A percentile compares a stretch with the other conserved stretches of the same genome.
phyloP scores from a whole-genome alignment of 2,113 vertebrate species.

The Tyto alba region DNA sequence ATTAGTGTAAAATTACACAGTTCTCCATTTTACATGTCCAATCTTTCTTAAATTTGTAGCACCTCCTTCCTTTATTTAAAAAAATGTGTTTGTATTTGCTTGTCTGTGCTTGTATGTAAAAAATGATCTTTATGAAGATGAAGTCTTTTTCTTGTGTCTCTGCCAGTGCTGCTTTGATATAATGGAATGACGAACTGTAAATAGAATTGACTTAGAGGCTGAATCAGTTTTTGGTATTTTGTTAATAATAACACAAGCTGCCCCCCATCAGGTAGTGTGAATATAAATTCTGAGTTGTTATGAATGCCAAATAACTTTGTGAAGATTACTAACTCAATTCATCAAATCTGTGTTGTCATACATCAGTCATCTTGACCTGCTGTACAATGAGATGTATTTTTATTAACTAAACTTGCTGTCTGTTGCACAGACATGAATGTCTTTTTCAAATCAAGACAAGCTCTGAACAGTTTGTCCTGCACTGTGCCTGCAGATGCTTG shows the following conservation, averaged over 20 bases:
- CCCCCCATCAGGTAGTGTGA: conserved; percentile 29
- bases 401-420: conserved; percentile 9
- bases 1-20: background rate
- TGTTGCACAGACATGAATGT: background rate
- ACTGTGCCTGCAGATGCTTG: background rate
- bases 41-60: background rate
- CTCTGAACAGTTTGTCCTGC: background rate
- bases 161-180: conserved; percentile 48
- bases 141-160: background rate
- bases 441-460: background rate
- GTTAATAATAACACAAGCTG: conserved; percentile 43
- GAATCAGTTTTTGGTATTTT: conserved; percentile 56
- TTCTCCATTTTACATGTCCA: background rate
- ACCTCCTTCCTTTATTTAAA: conserved; percentile 8
- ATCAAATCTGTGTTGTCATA: conserved; percentile 14
- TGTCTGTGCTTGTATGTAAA: conserved; percentile 25
- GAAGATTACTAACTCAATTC: conserved; percentile 20
- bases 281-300: conserved; percentile 39
- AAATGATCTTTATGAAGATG: conserved; percentile 21
- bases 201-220: conserved; percentile 49
- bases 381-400: conserved; percentile 18
- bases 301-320: conserved; percentile 21
- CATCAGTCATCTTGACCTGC: conserved; percentile 31
- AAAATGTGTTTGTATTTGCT: conserved; percentile 25
- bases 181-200: conserved; percentile 48